Base-by-base conservation (phyloP, 2,113 vertebrate species). In the Rhombomys opimus region DNA sequence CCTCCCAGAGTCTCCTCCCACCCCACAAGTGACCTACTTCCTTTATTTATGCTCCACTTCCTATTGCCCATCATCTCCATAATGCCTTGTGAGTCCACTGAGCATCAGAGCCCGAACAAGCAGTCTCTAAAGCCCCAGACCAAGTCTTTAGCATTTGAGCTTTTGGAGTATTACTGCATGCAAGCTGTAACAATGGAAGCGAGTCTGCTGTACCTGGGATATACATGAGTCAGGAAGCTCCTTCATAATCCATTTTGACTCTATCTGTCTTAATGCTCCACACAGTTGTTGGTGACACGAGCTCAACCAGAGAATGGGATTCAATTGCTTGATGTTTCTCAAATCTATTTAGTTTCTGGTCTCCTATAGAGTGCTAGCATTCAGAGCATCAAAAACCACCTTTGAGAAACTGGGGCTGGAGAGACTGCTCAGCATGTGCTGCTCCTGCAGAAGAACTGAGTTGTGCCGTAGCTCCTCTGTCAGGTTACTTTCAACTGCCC, bases 361-460 rank as follows among this genome's bases (percentile, higher is more conserved):
- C 30, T 72, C 10, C 17, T 82, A 50, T 92, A 32, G 25, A 92
- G 57, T 38, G 32, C 32, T 54, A 73, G 18, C 73, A 86, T 59
- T 75, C 63, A 87, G 65, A 87, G 11, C 25, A 67, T 86, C 38
- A 41, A 86, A 90, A 89, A 85, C 63, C 80, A 90, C 73, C 63
- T 78, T 85, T 59, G 54, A 81, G 78, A 81, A 18, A 13, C 18
- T n/a, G 32, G 35, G 32, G 78, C 54, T 81, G 78, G 20, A 81
- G 80, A 82, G 35, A 82, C 23, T 22, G 18, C 46, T 59, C 54
- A 38, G 54, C 54, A 23, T 80, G 35, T 35, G 20, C 54, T 82
- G 2, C 11, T 59, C 54, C 59, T 20, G 9, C 20, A 57, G 52
- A 57, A 13, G 35, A 61, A 15, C 54, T 25, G 54, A 82, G 54